Percentiles rank a stretch among this genome's conserved stretches.
Evolutionary conservation across 1,140 invertebrate genomes (phyloP).

Genomic region (Drosophila tsacasi): DNA sequence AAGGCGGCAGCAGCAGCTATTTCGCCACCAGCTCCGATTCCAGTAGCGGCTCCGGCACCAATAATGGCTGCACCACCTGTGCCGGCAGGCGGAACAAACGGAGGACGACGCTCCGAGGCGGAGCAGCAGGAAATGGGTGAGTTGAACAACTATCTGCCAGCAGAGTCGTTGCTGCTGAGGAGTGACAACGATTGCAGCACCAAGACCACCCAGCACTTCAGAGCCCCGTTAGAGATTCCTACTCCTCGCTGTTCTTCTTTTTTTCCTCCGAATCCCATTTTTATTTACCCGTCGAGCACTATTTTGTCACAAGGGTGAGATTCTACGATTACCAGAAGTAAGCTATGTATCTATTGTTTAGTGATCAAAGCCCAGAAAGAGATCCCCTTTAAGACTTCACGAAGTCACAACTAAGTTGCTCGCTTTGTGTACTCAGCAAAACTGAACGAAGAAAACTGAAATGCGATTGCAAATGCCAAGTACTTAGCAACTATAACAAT

Average conservation of each 20-base stretch:
- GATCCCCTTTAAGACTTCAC: background rate
- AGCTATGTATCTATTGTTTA: background rate
- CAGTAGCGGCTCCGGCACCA: conserved; percentile 23
- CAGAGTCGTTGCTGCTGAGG: conserved; percentile 6
- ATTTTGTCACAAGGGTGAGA: background rate
- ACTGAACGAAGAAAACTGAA: too few species aligned
- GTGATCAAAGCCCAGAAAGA: background rate
- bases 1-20: conserved; percentile 77
- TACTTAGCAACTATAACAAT: too few species aligned
- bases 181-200: conserved; percentile 24
- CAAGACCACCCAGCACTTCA: conserved; percentile 29
- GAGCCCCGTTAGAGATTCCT: conserved; percentile 24
- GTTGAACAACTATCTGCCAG: conserved; percentile 28
- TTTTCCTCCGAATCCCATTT: background rate
- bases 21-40: conserved; percentile 32
- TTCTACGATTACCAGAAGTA: background rate
- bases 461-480: too few species aligned
- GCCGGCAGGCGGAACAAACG: conserved; percentile 34
- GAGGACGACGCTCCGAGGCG: conserved; percentile 49
- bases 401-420: too few species aligned
- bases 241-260: background rate
- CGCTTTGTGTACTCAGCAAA: too few species aligned
- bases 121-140: conserved; percentile 83
- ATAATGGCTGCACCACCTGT: conserved; percentile 11
- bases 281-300: conserved; percentile 2